Evolutionary conservation across 2,888 invertebrate species (phyloP), one percentile per base, ranked within the genome.

Genomic region (Epistrophe eligans): DNA sequence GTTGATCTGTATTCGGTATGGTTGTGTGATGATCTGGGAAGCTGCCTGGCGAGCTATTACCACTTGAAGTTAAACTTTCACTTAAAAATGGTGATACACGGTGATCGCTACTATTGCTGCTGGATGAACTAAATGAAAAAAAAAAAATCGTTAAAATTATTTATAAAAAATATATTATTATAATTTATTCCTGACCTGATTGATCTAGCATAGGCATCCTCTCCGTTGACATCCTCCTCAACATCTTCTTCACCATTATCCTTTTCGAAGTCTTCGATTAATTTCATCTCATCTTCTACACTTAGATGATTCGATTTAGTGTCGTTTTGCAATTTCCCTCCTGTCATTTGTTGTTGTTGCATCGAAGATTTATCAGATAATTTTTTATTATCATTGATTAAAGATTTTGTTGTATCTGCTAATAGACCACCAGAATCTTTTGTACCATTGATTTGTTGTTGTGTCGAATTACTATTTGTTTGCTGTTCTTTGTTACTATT

Each of bases 31-130:
- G 90, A 81, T 91, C 91, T 48, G 90, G 90, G 76, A 91, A 92
- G 89, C 90, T 90, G 62, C 89, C 90, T 40, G 92, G 90, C 40
- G 92, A 91, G 89, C 92, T 92, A 89, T 92, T 92, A 57, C 92
- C 92, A 73, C 88, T 89, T 88, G 55, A 55, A 28, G 84, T 89
- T 83, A 89, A 90, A 76, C 87, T 90, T 73, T 88, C 77, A 72
- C 82, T 85, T 72, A 80, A 72, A 57, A 80, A 88, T 64, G 80
- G 88, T 73, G 88, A 87, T 70, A 73, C 89, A 43, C 89, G 89
- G 66, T 88, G 89, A 88, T 88, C 89, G 76, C 89, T 89, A 62
- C 90, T 89, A 76, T 88, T 89, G 73, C 79, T 89, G 88, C 77
- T 87, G 38, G 87, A 87, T 48, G 87, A 87, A 87, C 87, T 87